Evolutionary conservation across 37 sponge, comb jelly and placozoan species (phyloP), one percentile per base, ranked within the genome.

Genomic region (Sycon ciliatum): DNA sequence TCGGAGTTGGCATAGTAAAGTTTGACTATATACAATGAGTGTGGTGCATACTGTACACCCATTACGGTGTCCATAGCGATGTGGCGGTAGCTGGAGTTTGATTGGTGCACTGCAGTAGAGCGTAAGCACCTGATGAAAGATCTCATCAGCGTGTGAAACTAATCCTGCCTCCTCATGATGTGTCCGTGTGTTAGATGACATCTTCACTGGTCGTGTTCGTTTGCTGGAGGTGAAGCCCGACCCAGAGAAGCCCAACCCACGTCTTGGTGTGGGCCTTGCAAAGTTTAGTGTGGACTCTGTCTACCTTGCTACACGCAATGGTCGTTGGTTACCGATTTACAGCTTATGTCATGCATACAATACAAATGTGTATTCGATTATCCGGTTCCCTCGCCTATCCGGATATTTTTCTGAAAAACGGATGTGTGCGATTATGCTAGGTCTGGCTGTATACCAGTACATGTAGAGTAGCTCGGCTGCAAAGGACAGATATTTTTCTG

Each of bases 171-270:
- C n/a, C n/a, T n/a, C n/a, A n/a, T n/a, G n/a, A n/a, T n/a, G 49
- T 42, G 9, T 42, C 13, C 9, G 9, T 42, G 32, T 60, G 22
- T 23, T 18, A 60, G 63, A 60, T 28, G 63, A 60, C 7, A 24
- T 60, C 63, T 9, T 9, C 34, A 54, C 3, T 9, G 76, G 64
- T 29, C 76, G 85, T 4, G 56, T 82, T 0, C 4, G 74, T 9
- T 69, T 93, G 0, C 85, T 85, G 0, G 28, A 40, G 32, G 32
- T 83, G 6, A 86, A 80, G 73, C 87, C 83, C 11, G 85, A 92
- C 28, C 93, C 90, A 9, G 90, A 92, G 34, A 89, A 97, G 53
- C 82, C 93, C 0, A 82, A 89, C 65, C 85, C 90, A 4, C 76
- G 80, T 37, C 73, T 89, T 22, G 99, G 99, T 26, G 85, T 97